Conservation (phyloP, 2,888 invertebrate species). For the Nomada lathburiana region DNA sequence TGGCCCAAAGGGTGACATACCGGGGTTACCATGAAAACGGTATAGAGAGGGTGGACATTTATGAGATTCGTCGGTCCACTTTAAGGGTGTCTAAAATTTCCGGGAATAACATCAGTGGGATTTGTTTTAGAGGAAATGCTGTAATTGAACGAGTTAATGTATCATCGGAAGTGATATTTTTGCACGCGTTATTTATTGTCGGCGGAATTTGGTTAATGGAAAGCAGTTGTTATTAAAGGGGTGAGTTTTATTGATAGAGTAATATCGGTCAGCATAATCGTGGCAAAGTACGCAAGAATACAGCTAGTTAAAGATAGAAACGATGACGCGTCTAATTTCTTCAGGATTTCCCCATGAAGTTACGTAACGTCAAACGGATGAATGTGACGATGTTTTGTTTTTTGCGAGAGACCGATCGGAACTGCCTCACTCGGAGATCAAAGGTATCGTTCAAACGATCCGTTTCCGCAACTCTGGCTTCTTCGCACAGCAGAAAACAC, state of each 20-base stretch:
- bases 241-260: no score
- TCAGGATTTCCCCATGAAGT: not conserved
- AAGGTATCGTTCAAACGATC: not conserved
- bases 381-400: slow-evolving; percentile 1
- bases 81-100: not conserved
- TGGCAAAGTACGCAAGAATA: slow-evolving; percentile 12
- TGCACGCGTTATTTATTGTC: no score
- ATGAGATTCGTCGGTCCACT: not conserved
- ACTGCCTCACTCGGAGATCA: not conserved
- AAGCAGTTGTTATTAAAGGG: no score
- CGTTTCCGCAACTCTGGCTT: not conserved
- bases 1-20: no score
- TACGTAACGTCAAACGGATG: not conserved
- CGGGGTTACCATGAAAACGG: no score
- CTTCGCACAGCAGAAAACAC: not conserved
- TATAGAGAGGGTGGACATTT: not conserved
- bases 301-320: not conserved
- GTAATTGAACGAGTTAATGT: no score
- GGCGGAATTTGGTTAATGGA: no score
- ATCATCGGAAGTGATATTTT: no score
- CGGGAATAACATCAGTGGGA: no score
- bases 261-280: no score
- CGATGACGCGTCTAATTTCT: slow-evolving; percentile 4
- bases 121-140: no score
- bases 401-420: not conserved